A percentile compares a stretch with the other conserved stretches of the same genome.
These are phyloP conservation scores for Enteromius treurensis DNA, from an alignment of 2,797 vertebrate genomes.

Conservation along the genomic window DNA sequence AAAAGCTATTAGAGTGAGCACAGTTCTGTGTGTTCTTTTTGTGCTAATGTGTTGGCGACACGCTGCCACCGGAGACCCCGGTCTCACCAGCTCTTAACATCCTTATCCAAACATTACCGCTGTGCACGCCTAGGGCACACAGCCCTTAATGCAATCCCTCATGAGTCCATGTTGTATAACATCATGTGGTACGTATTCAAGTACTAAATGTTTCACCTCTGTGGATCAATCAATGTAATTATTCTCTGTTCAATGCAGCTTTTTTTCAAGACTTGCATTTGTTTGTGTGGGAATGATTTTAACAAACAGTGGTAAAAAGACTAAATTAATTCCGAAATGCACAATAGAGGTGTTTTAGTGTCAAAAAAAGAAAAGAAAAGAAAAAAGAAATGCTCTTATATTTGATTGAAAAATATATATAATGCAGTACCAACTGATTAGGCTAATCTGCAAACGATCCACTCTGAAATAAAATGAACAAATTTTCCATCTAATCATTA, in stretches of 20 bases:
- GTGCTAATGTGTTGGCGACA: constrained; percentile 23
- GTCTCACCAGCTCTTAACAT: constrained; percentile 28
- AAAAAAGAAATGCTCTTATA: neutral
- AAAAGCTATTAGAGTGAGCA: constrained; percentile 7
- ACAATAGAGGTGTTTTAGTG: neutral
- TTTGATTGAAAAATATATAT: neutral
- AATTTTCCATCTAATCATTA: neutral
- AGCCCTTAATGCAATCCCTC: constrained; percentile 2
- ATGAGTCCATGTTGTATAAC: neutral
- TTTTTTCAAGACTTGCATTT: neutral
- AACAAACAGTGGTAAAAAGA: neutral
- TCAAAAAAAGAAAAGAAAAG: neutral
- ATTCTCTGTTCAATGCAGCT: neutral
- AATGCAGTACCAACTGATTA: neutral
- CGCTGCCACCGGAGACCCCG: neutral
- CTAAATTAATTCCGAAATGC: neutral
- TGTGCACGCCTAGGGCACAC: neutral
- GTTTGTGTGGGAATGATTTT: neutral
- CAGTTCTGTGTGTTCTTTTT: constrained; percentile 21
- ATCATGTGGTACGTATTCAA: neutral
- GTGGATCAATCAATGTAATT: constrained; percentile 2
- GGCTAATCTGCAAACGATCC: neutral
- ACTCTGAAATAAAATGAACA: neutral
- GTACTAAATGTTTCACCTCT: neutral
- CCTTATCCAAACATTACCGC: constrained; percentile 35